Evolutionary conservation across 2,888 invertebrate species (phyloP), one percentile per base, ranked within the genome.

Genomic region (Watsonalla binaria): DNA sequence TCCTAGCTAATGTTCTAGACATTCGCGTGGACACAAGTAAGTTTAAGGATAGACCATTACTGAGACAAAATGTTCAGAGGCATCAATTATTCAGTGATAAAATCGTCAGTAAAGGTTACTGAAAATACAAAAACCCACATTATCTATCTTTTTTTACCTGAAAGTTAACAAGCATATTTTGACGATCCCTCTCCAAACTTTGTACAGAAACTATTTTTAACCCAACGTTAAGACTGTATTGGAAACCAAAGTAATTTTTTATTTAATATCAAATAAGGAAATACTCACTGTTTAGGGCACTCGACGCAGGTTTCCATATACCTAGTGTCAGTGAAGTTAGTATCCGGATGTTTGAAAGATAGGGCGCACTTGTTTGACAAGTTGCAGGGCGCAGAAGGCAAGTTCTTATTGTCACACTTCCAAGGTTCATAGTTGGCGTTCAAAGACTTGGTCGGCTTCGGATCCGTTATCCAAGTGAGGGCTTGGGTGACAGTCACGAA

Each of bases 391-490:
- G 94, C 93, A 5, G 93, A 87, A 0, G 96, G 96, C 51, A 94
- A 78, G 49, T 95, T 93, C 68, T 93, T 94, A 70, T 94, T 94
- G 65, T 93, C 93, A 74, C 97, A 97, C 49, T 93, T 92, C 97
- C 97, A 97, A 0, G 96, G 92, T 55, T 97, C 97, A 72, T 94
- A 96, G 72, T 93, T 94, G 68, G 13, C 15, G 34, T 79, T 90
- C 42, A 97, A 81, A 8, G 93, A 86, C 63, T 94, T 94, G 5
- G 92, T 78, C 0, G 95, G 91, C 72, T 94, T 94, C 0, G 97
- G 97, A 70, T 97, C 97, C 0, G 97, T 96, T 81, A 97, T 95
- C 95, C 97, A 98, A 46, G 96, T 95, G 55, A 98, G 84, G n/a
- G 95, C 95, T 90, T 97, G 97, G 0, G 97, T 97, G 37, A 94